These are phyloP conservation scores for Hirudo medicinalis DNA, from an alignment of 1,140 invertebrate species.

Conservation along the genomic window DNA sequence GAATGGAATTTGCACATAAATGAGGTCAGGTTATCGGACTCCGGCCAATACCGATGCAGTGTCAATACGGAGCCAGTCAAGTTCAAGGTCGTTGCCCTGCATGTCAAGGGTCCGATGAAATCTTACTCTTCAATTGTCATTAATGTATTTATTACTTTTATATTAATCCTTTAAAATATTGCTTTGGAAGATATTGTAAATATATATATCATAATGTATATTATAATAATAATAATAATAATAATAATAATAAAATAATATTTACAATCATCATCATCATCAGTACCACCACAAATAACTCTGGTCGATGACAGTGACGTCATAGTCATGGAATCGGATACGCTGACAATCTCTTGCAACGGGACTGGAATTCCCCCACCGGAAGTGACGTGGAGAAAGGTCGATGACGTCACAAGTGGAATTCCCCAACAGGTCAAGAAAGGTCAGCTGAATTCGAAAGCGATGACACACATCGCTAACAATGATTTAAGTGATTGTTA, in stretches of 20 bases:
- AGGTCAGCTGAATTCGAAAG: too few relatives aligned
- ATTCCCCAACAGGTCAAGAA: too few relatives aligned
- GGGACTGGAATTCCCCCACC: conserved; percentile 33
- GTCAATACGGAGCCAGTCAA: conserved; percentile 36
- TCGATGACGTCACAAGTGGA: too few relatives aligned
- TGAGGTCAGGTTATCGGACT: conserved; percentile 29
- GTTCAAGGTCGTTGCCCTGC: conserved; percentile 34
- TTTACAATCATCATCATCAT: not conserved
- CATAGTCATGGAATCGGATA: conserved; percentile 29
- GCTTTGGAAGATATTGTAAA: too few relatives aligned
- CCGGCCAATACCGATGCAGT: conserved; percentile 33
- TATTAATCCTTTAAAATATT: too few relatives aligned
- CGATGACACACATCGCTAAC: too few relatives aligned
- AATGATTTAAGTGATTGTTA: too few relatives aligned
- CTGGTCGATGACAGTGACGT: conserved; percentile 19
- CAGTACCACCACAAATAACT: conserved; percentile 22
- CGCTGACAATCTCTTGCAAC: conserved; percentile 33
- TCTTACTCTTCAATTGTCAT: too few relatives aligned
- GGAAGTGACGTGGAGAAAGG: conserved; percentile 30
- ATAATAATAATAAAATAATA: too few relatives aligned
- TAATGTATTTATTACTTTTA: too few relatives aligned
- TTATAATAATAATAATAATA: too few relatives aligned
- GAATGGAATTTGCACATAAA: conserved; percentile 33
- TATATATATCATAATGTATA: too few relatives aligned
- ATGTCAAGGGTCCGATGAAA: conserved; percentile 31